Evolutionary conservation across 2,888 invertebrate species (phyloP).

Genomic region (Platerodrilus igneus): DNA sequence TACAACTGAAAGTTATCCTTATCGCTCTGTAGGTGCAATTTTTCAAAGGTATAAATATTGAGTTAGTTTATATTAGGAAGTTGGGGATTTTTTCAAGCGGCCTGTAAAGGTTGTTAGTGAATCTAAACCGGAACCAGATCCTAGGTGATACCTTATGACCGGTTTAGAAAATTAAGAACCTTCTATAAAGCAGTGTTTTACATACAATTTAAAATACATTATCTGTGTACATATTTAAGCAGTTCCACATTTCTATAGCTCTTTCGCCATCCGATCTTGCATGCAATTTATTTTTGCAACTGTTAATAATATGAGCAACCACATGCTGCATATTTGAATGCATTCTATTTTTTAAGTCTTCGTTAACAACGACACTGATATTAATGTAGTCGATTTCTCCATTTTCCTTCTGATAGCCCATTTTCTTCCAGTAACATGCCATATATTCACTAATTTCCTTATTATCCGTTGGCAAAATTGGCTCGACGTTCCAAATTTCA

Average conservation of each 20-base stretch:
- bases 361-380: slow-evolving; percentile 13
- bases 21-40: too few relatives aligned
- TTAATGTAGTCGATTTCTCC: slow-evolving; percentile 13
- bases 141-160: too few relatives aligned
- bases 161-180: too few relatives aligned
- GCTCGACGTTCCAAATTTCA: slow-evolving; percentile 16
- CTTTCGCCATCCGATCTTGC: slow-evolving; percentile 10
- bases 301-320: slow-evolving; percentile 12
- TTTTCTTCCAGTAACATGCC: slow-evolving; percentile 17
- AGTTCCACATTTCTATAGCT: slow-evolving; percentile 18
- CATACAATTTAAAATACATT: slow-evolving; percentile 16
- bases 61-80: too few relatives aligned
- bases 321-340: slow-evolving; percentile 9
- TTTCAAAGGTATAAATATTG: too few relatives aligned
- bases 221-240: slow-evolving; percentile 17
- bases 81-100: too few relatives aligned
- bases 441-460: slow-evolving; percentile 9
- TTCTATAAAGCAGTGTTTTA: too few relatives aligned
- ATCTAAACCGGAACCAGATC: too few relatives aligned
- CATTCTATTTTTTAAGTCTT: slow-evolving; percentile 15
- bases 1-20: too few relatives aligned
- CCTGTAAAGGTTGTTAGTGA: too few relatives aligned
- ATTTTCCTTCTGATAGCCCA: slow-evolving; percentile 12
- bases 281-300: slow-evolving; percentile 5
- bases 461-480: slow-evolving; percentile 15